Conservation (phyloP, 2,113 vertebrate species). For the Gallinago paraguaiae region DNA sequence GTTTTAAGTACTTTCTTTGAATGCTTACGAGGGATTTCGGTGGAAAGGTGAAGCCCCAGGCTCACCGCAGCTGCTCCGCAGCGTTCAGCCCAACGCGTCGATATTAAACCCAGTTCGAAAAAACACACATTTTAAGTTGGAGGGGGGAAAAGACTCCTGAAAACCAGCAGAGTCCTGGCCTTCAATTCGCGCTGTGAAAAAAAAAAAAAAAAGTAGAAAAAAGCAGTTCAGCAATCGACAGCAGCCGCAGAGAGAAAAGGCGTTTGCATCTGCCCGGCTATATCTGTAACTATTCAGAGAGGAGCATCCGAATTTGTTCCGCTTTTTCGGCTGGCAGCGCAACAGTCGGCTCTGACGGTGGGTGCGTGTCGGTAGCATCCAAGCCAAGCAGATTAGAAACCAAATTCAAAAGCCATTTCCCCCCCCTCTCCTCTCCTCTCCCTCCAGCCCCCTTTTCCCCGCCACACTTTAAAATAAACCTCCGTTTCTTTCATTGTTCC, state of each 20-base stretch:
- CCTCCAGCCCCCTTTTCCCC: not conserved
- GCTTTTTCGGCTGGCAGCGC: not conserved
- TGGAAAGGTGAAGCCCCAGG: not conserved
- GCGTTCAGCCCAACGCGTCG: fast-evolving
- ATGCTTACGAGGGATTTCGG: not conserved
- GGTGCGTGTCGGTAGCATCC: not conserved
- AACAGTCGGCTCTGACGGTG: not conserved
- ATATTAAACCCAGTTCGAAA: not conserved
- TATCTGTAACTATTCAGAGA: not conserved
- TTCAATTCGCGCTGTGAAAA: not conserved
- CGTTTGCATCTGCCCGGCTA: not conserved
- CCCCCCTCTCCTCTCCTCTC: no score
- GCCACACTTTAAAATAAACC: not conserved
- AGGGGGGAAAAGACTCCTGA: not conserved
- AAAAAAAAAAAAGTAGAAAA: not conserved
- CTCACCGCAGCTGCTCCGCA: not conserved
- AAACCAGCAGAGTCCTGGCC: not conserved
- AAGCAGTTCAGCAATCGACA: not conserved
- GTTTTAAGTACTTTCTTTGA: not conserved
- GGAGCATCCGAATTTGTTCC: not conserved
- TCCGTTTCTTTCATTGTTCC: not conserved
- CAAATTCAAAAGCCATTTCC: not conserved
- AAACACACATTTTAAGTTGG: not conserved
- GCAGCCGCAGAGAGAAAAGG: not conserved
- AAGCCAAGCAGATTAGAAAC: not conserved